Conservation (phyloP, 1,140 invertebrate genomes). For the Danaus plexippus region DNA sequence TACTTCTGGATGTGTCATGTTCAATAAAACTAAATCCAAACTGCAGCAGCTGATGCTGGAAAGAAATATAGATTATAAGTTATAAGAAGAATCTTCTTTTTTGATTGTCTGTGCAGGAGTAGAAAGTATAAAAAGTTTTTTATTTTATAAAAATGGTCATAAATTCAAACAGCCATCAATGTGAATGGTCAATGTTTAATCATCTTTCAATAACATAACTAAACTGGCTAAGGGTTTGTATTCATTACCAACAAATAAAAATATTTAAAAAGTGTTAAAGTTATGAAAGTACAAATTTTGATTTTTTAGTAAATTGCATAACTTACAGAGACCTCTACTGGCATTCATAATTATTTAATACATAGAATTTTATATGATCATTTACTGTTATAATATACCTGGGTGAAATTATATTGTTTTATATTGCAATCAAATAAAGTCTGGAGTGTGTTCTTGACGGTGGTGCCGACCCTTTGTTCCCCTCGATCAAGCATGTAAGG, state of each 20-base stretch:
- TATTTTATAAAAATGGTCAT: no score
- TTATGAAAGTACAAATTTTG: not conserved
- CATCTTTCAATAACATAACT: no score
- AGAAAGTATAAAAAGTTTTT: no score
- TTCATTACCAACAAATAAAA: no score
- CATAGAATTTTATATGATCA: not conserved
- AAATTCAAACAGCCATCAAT: no score
- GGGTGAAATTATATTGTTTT: conserved; percentile 50
- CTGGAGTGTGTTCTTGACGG: conserved; percentile 45
- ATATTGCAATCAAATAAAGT: conserved; percentile 65
- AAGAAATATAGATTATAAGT: conserved; percentile 10
- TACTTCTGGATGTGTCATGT: conserved; percentile 40
- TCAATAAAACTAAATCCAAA: conserved; percentile 55
- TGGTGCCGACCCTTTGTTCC: conserved; percentile 38
- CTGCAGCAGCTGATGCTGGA: conserved; percentile 48
- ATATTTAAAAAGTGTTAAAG: no score
- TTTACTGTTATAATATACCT: conserved; percentile 33
- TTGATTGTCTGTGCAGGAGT: no score
- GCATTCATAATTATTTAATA: conserved; percentile 4
- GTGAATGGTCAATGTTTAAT: no score
- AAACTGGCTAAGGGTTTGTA: no score
- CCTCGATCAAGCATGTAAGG: conserved; percentile 62
- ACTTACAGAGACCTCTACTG: not conserved
- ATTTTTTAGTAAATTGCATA: no score
- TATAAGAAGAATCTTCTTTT: no score